Evolutionary conservation across 2,888 invertebrate genomes (phyloP).

Genomic region (Oscheius sp.): DNA sequence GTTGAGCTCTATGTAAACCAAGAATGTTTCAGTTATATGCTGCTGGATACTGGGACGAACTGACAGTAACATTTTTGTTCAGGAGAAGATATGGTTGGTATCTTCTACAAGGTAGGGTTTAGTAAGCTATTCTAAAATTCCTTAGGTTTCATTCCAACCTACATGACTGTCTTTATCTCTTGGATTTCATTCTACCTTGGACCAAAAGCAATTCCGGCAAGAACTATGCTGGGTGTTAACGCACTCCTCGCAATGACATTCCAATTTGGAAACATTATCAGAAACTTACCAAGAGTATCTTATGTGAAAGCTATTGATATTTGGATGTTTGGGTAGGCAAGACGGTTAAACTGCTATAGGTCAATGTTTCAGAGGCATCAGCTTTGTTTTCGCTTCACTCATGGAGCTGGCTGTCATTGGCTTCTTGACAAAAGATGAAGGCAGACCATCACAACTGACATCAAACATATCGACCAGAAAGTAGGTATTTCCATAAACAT

Average conservation of each 20-base stretch:
- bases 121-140: too few relatives aligned
- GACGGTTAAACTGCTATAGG: not conserved
- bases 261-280: constrained; percentile 73
- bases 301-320: constrained; percentile 71
- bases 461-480: constrained; percentile 24
- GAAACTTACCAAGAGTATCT: constrained; percentile 70
- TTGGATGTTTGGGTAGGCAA: constrained; percentile 63
- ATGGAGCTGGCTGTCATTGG: constrained; percentile 72
- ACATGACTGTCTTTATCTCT: constrained; percentile 72
- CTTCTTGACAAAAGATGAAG: constrained; percentile 66
- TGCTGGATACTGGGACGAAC: constrained; percentile 73
- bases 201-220: constrained; percentile 70
- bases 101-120: constrained; percentile 65
- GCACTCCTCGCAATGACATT: constrained; percentile 73
- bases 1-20: not conserved
- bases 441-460: constrained; percentile 33
- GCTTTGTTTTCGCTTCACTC: constrained; percentile 70
- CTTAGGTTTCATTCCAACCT: constrained; percentile 72
- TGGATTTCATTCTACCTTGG: constrained; percentile 73
- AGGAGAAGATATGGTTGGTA: constrained; percentile 73
- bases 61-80: constrained; percentile 71
- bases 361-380: constrained; percentile 65
- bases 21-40: constrained; percentile 60
- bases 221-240: constrained; percentile 72
- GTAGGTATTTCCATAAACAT: not conserved